A percentile compares a stretch with the other conserved stretches of the same genome.
Evolutionary conservation across 2,113 vertebrate species (phyloP).

Genomic region (Sialia sialis): DNA sequence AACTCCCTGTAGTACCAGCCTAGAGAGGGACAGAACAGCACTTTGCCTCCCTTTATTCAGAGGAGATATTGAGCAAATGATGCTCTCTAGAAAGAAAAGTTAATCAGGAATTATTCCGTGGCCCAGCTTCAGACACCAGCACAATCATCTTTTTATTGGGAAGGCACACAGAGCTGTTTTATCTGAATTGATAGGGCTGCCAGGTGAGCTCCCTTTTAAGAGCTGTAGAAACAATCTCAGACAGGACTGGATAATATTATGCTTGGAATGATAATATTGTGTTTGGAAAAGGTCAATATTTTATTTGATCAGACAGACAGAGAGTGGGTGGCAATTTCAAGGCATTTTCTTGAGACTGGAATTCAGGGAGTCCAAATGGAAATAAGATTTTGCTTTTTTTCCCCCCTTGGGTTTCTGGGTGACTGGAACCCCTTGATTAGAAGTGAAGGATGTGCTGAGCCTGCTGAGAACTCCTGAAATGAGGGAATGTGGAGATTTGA

Average conservation of each 20-base stretch:
- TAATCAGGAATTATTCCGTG: not conserved
- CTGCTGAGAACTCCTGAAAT: not conserved
- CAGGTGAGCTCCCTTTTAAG: slow-evolving; percentile 34
- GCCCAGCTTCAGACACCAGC: not conserved
- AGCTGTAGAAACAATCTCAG: slow-evolving; percentile 29
- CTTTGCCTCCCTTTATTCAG: not conserved
- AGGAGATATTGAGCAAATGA: not conserved
- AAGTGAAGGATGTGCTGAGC: not conserved
- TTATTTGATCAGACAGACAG: slow-evolving; percentile 54
- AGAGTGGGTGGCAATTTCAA: slow-evolving; percentile 61
- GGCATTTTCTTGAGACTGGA: slow-evolving; percentile 43
- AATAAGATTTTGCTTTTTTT: not conserved
- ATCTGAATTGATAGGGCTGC: slow-evolving; percentile 27
- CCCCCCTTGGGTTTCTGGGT: not conserved
- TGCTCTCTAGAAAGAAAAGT: not conserved
- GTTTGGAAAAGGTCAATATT: slow-evolving; percentile 53
- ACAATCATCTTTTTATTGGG: not conserved
- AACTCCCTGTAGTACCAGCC: not conserved
- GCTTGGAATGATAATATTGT: slow-evolving; percentile 54
- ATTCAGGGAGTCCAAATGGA: slow-evolving; percentile 8
- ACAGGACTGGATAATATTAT: slow-evolving; percentile 20
- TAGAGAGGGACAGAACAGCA: not conserved
- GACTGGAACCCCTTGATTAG: not conserved
- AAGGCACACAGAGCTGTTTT: not conserved
- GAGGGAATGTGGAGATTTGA: not conserved